Evolutionary conservation across 2,797 vertebrate genomes (phyloP), one percentile per base, ranked within the genome.

Genomic region (Pangasius macronema): DNA sequence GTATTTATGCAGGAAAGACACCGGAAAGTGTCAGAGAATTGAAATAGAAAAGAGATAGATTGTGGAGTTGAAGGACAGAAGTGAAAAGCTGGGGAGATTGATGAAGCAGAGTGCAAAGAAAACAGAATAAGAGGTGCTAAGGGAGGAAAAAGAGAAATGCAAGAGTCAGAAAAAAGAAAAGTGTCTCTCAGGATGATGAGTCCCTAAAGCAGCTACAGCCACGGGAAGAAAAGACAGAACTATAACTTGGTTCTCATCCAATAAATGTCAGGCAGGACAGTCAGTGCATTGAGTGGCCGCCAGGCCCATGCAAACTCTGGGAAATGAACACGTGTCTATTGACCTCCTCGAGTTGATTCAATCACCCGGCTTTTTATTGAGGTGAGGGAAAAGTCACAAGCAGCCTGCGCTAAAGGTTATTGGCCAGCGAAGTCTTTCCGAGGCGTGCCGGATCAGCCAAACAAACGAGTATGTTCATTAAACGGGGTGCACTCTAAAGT

Each of bases 241-340:
- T 79, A 63, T 75, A 87, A 87, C 79, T 65, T 85, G 82, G 49
- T 82, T 86, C 70, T 87, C 73, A 55, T 70, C 33, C 59, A 87
- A 87, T 89, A 86, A 87, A 87, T 87, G 86, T 85, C 88, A 70
- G 86, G 16, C 63, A 68, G 88, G 88, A 87, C 79, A 83, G 51
- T 63, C 86, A 79, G 83, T 42, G 83, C 70, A 82, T 85, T 76
- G 20, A 79, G 82, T 73, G 88, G 57, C 80, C 86, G 82, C 93
- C 82, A 92, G 93, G 92, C 93, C 92, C 89, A 30, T 92, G 90
- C 86, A 92, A 92, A 93, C 92, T 92, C 93, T 92, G 93, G 94
- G 93, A 95, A 96, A 95, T 94, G 94, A 95, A 93, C 94, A 95
- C 90, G 92, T 94, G 94, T 95, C 94, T 95, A 91, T 94, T 95